Percentiles rank a stretch among this genome's conserved stretches.
These are phyloP conservation scores for Sphenodon punctatus DNA, from an alignment of 2,797 vertebrate species.

Conservation along the genomic window DNA sequence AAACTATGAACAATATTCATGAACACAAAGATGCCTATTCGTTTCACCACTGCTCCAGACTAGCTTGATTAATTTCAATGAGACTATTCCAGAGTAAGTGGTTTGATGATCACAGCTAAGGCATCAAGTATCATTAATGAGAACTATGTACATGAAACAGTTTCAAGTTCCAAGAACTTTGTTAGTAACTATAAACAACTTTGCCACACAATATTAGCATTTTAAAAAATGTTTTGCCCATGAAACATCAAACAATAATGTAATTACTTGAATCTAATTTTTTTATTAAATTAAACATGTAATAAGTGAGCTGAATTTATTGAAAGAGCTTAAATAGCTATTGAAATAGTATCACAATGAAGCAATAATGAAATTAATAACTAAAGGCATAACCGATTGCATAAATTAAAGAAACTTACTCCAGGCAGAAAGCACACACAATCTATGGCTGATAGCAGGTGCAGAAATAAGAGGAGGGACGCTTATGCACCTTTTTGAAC, in stretches of 20 bases:
- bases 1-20: no score
- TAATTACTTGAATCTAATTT: background rate
- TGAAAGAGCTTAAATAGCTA: background rate
- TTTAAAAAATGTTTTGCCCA: background rate
- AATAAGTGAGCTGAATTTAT: background rate
- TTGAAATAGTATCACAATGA: background rate
- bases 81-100: no score
- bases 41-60: no score
- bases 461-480: background rate
- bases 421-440: no score
- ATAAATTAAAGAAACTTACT: no score
- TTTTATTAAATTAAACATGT: background rate
- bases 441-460: background rate
- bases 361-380: background rate
- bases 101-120: no score
- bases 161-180: background rate
- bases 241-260: background rate
- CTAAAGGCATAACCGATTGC: background rate
- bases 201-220: background rate
- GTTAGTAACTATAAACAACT: background rate
- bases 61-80: no score
- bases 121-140: background rate
- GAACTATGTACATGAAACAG: background rate
- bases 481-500: background rate
- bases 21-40: no score